phyloP scores from a whole-genome alignment of 2,888 invertebrate species.

The Gibbula magus region DNA sequence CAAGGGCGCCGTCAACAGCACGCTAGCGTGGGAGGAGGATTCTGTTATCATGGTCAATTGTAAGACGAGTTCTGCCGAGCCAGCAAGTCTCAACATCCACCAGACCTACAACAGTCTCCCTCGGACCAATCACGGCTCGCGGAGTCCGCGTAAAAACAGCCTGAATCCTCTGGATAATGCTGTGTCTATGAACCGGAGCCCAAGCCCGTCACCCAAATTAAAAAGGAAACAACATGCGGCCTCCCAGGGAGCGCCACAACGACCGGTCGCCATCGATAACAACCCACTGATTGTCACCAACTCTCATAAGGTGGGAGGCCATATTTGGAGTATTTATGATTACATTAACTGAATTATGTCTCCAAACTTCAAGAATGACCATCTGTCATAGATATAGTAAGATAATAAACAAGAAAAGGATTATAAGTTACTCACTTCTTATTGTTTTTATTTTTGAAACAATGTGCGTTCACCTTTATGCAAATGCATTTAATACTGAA shows the following conservation, averaged over 20 bases:
- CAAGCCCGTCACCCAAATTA: slow-evolving; percentile 64
- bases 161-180: slow-evolving; percentile 48
- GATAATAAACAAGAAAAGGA: no score
- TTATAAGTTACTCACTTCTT: no score
- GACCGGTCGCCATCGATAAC: slow-evolving; percentile 87
- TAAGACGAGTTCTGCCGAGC: slow-evolving; percentile 4
- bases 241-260: slow-evolving; percentile 43
- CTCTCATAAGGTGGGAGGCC: slow-evolving; percentile 78
- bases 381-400: no score
- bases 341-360: no score
- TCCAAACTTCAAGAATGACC: no score
- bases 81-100: not conserved
- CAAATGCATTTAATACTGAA: no score
- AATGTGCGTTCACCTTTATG: no score
- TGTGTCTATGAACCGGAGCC: slow-evolving; percentile 51
- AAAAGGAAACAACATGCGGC: slow-evolving; percentile 48
- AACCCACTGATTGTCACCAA: slow-evolving; percentile 82
- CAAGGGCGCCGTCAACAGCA: slow-evolving; percentile 30
- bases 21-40: slow-evolving; percentile 65
- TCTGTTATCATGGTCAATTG: slow-evolving; percentile 62
- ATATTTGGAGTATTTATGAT: no score
- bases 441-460: no score
- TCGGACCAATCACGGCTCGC: slow-evolving; percentile 43
- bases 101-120: slow-evolving; percentile 42
- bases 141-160: slow-evolving; percentile 52